Evolutionary conservation across 2,888 invertebrate genomes (phyloP).

Genomic region (Linyphia triangularis): DNA sequence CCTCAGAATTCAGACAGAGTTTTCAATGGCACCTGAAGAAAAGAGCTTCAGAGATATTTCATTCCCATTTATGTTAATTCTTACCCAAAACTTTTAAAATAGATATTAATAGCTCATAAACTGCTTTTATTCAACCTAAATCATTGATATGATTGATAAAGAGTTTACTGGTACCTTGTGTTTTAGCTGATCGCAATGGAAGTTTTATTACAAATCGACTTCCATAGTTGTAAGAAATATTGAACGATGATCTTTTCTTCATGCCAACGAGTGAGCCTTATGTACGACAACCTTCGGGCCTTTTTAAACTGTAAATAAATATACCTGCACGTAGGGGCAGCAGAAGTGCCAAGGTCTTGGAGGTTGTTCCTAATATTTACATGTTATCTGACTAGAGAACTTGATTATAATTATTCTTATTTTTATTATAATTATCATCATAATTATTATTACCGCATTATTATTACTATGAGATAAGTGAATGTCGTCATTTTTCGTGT

Average conservation of each 20-base stretch:
- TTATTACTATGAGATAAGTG: constrained; percentile 56
- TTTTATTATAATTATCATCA: constrained; percentile 52
- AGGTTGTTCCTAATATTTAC: constrained; percentile 70
- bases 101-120: no score
- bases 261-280: constrained; percentile 72
- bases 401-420: constrained; percentile 53
- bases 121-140: no score
- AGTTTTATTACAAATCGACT: no score
- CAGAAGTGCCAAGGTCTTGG: constrained; percentile 76
- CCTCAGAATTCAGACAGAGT: constrained; percentile 73
- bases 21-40: constrained; percentile 34
- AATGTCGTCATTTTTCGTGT: constrained; percentile 72
- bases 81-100: not conserved
- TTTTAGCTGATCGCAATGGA: no score
- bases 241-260: constrained; percentile 27
- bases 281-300: constrained; percentile 73
- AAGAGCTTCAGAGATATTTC: constrained; percentile 39
- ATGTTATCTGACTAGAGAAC: constrained; percentile 75
- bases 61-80: not conserved
- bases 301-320: constrained; percentile 76
- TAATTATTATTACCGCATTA: constrained; percentile 12
- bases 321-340: constrained; percentile 75
- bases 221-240: constrained; percentile 16
- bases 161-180: no score
- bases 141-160: no score